Percentiles rank a stretch among this genome's conserved stretches.
Conservation (phyloP, 2,113 vertebrate genomes). For the Phyllostomus hastatus region DNA sequence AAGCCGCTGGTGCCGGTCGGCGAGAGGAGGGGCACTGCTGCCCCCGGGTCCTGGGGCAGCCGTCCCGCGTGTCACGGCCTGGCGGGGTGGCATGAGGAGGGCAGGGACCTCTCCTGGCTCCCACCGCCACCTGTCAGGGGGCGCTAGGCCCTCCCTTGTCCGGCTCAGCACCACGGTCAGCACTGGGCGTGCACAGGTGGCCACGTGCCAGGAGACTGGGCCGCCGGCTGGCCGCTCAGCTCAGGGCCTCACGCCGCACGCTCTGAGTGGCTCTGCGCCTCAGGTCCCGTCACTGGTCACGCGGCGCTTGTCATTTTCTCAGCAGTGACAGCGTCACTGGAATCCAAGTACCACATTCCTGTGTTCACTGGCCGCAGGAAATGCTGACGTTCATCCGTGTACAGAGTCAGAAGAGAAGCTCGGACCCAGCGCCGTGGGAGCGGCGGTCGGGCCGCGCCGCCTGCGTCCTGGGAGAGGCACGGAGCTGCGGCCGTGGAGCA, state of each 20-base stretch:
- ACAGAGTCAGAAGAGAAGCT: neutral
- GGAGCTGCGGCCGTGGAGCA: neutral
- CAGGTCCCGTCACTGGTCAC: neutral
- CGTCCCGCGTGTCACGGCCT: neutral
- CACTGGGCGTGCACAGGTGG: neutral
- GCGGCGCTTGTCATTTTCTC: neutral
- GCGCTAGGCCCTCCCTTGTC: too few species aligned
- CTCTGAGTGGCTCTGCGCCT: neutral
- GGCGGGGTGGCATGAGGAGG: neutral
- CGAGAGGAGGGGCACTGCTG: neutral
- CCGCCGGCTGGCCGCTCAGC: neutral
- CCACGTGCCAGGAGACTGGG: neutral
- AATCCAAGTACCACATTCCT: neutral
- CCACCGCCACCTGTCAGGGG: neutral
- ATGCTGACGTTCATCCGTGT: neutral
- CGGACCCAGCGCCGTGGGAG: rapidly evolving
- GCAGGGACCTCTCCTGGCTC: neutral
- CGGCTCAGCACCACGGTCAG: neutral
- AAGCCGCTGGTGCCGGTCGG: too few species aligned
- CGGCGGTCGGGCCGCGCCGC: rapidly evolving
- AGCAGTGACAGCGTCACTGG: neutral
- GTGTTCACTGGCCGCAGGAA: neutral
- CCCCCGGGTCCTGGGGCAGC: neutral
- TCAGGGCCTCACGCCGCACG: neutral
- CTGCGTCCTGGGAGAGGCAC: neutral